Conservation (phyloP, 2,113 vertebrate species). For the Onychostoma macrolepis region DNA sequence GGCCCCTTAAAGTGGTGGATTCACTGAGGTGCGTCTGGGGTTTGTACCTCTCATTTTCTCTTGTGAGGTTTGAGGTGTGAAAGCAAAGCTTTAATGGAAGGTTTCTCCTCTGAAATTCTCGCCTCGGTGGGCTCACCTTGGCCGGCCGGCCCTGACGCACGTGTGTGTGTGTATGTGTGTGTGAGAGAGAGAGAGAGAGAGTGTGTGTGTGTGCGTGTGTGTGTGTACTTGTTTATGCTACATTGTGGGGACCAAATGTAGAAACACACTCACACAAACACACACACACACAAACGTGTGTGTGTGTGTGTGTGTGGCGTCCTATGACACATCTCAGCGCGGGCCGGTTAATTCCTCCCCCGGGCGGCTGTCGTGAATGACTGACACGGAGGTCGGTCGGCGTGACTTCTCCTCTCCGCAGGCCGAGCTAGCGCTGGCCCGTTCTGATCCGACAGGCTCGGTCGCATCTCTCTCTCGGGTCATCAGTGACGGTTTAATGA, state of each 20-base stretch:
- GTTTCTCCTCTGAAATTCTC: conserved; percentile 32
- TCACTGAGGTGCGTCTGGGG: conserved; percentile 28
- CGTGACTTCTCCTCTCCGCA: conserved; percentile 73
- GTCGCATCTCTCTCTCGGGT: conserved; percentile 55
- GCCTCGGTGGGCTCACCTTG: conserved; percentile 51
- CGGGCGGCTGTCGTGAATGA: conserved; percentile 68
- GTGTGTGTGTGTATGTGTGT: background rate
- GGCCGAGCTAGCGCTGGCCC: conserved; percentile 63
- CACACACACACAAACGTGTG: no score
- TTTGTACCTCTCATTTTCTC: conserved; percentile 15
- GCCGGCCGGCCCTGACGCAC: background rate
- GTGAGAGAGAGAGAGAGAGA: no score
- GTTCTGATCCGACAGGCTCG: conserved; percentile 30
- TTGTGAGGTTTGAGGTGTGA: conserved; percentile 22
- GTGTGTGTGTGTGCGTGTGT: background rate
- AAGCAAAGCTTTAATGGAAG: conserved; percentile 39
- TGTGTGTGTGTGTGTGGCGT: background rate
- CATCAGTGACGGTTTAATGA: conserved; percentile 68
- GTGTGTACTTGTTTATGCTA: background rate
- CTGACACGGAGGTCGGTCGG: conserved; percentile 77
- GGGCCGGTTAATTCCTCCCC: conserved; percentile 75
- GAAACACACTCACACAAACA: no score
- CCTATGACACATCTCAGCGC: conserved; percentile 74
- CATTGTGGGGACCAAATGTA: no score
- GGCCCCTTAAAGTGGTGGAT: conserved; percentile 10